phyloP scores from a whole-genome alignment of 2,113 vertebrate species.

The Indicator indicator region DNA sequence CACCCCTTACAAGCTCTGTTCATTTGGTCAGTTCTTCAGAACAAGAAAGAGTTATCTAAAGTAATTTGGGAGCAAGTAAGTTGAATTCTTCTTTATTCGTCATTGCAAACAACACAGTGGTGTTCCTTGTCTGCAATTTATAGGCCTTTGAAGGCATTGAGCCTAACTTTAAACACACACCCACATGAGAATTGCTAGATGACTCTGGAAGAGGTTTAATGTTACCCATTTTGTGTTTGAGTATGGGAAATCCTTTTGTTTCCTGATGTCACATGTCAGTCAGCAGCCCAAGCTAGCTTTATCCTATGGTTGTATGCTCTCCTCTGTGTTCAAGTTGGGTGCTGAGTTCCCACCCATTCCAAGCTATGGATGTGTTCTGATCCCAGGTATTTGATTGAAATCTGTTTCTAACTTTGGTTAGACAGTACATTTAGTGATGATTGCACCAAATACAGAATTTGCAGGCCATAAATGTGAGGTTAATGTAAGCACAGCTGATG shows the following conservation, averaged over 20 bases:
- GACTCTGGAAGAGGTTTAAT: neutral
- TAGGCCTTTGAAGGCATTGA: neutral
- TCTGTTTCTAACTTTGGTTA: neutral
- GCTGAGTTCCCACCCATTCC: neutral
- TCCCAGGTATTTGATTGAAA: neutral
- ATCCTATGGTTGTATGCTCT: neutral
- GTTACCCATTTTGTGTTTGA: neutral
- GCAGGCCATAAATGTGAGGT: neutral
- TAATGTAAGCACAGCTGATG: neutral
- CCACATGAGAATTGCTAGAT: neutral
- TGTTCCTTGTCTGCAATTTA: neutral
- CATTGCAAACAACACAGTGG: neutral
- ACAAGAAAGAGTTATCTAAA: conserved; percentile 90
- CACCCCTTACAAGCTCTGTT: conserved; percentile 89
- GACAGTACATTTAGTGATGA: neutral
- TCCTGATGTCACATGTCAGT: neutral
- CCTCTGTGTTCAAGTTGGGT: neutral
- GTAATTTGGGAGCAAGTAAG: conserved; percentile 95
- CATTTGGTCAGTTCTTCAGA: conserved; percentile 96
- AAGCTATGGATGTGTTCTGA: neutral
- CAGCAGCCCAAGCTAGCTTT: neutral
- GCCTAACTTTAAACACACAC: neutral
- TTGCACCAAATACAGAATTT: neutral
- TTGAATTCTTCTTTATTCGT: neutral
- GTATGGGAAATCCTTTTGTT: neutral